Evolutionary conservation across 2,888 invertebrate genomes (phyloP).

Genomic region (Drosophila hawaiiensis): DNA sequence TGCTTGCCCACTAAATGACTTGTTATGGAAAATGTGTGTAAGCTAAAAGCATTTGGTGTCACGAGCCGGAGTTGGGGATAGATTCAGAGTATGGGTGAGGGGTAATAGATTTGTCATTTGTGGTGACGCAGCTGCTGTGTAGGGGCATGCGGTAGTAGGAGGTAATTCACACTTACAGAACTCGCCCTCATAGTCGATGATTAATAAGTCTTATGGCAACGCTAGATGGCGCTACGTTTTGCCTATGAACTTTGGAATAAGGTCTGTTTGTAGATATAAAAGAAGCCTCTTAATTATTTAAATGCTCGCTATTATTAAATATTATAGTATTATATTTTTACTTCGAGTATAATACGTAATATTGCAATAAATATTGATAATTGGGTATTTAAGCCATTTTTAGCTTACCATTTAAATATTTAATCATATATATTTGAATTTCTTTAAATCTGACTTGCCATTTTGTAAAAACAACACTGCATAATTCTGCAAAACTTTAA

Average conservation of each 20-base stretch:
- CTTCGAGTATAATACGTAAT: neutral
- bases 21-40: slow-evolving; percentile 47
- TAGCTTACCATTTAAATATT: neutral
- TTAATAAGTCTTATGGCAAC: slow-evolving; percentile 52
- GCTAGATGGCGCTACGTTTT: slow-evolving; percentile 38
- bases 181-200: slow-evolving; percentile 44
- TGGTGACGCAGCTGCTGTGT: slow-evolving; percentile 60
- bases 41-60: slow-evolving; percentile 10
- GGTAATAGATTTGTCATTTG: slow-evolving; percentile 21
- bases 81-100: no score
- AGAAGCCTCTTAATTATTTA: neutral
- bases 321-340: neutral
- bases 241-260: neutral
- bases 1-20: slow-evolving; percentile 35
- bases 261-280: neutral
- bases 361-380: neutral
- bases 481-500: neutral
- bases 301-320: neutral
- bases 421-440: neutral
- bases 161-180: slow-evolving; percentile 14
- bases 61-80: neutral
- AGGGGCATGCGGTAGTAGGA: slow-evolving; percentile 2
- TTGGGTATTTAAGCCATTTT: neutral
- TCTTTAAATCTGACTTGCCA: neutral
- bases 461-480: neutral